Base-by-base conservation (phyloP, 2,113 vertebrate genomes). In the Dinomys branickii region DNA sequence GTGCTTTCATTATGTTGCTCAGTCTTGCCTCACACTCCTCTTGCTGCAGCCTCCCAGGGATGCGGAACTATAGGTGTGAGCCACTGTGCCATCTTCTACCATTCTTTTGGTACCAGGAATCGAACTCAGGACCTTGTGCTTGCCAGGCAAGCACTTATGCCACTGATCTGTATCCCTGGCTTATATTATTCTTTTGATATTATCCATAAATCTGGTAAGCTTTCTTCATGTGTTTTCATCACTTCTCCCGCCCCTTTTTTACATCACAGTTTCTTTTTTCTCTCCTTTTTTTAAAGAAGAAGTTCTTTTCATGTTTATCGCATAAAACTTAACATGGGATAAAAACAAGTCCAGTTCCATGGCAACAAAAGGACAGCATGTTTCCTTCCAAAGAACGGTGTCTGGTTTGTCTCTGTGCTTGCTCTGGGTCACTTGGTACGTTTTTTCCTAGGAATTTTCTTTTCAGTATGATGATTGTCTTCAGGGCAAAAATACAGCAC, bases 271-370 rank as follows among this genome's bases (percentile, higher is more conserved):
- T 17, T 80, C 16, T 22, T 81, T 56, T 35, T 61, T 61, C 59
- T 61, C 28, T 61, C 10, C 59, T 26, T 61, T 61, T n/a, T 63
- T 63, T 30, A 95, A 93, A 96, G 91, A 94, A 92, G 91, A 96
- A 63, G 90, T 93, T 94, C 91, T 98, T 88, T 86, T 96, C 85
- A 95, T 90, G 90, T 88, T 96, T 93, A 98, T 93, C 47, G 97
- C 67, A 61, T 71, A 94, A 87, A 97, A 94, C 83, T 94, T 88
- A 69, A 88, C 1, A 0, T 11, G 96, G 8, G 44, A 80, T 90
- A 93, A 91, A 85, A 63, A 85, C 59, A 86, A 81, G 71, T 20
- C 41, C 63, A 0, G 12, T 95, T 67, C 82, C 41, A 38, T 19
- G 82, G 82, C 78, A 83, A 96, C 90, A 52, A 89, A 93, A 85